Base-by-base conservation (phyloP, 2,888 invertebrate species). In the Ectemnius continuus region DNA sequence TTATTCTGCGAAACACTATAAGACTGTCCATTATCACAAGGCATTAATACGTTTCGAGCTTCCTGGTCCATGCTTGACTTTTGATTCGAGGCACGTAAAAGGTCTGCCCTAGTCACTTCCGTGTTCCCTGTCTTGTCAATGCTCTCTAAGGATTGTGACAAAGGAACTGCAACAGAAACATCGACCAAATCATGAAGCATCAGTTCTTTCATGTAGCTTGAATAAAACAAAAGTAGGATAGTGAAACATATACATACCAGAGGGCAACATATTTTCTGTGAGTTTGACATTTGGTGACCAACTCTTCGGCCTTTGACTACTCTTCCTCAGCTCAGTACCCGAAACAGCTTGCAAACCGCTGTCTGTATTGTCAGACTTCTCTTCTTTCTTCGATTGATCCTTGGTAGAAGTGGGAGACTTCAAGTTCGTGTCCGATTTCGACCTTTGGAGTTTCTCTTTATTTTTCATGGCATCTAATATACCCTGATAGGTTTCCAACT, bases 401-500 rank as follows among this genome's bases (percentile, higher is more conserved):
- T 87, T 87, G 76, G 91, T 91, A 75, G 91, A 90, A 85, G 94
- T 94, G 2, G 95, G 94, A 61, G 94, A 94, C 91, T 97, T 96
- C 68, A 97, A 91, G 91, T 97, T 97, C 61, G 97, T 97, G 91
- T 97, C 97, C 74, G 98, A 98, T 92, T 98, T 97, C 70, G 97
- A 97, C 80, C 98, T 93, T 92, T 97, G 98, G 84, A 97, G 92
- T 91, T 96, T 97, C 89, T 98, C 97, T 86, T 97, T 96, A 89
- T 98, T 98, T 91, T 97, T 97, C 95, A 98, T 98, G 14, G 99
- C 99, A 89, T 97, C 97, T 83, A 99, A 93, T 88, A 98, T 98
- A 74, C 97, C 99, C 92, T 98, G 96, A 91, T 99, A 99, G 13
- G 97, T 98, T 92, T 97, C 97, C 84, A 99, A 93, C 91, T 99